Evolutionary conservation across 2,888 invertebrate species (phyloP), one percentile per base, ranked within the genome.

Genomic region (Apodemia hepburni): DNA sequence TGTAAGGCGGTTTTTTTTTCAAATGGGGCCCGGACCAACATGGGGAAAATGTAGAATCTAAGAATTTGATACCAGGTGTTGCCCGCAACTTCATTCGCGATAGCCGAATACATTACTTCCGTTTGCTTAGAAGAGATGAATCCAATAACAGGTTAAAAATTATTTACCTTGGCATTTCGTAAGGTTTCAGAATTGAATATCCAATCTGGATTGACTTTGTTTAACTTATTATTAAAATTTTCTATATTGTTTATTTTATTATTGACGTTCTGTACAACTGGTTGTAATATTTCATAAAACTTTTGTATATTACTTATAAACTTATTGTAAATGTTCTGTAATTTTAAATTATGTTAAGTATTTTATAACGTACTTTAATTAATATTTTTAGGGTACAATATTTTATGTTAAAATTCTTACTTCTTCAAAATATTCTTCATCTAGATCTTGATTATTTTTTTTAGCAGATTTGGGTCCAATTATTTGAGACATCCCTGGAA

Each of bases 401-500:
- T 29, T n/a, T 5, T 27, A 22, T 18, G 45, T 12, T 22, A 17
- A 12, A 17, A 58, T 7, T 17, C 82, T 79, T 75, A 88, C 91
- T 69, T 84, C 73, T 69, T 82, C 71, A 70, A 77, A 90, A 73
- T 84, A 90, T 64, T 84, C 83, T 62, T 70, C 65, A 18, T 79
- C 71, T 15, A 77, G 61, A 67, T 77, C 72, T 61, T 72, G 73
- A 58, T 75, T 68, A 65, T 60, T 58, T 61, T 65, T 72, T 70
- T 82, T 84, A 3, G 72, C 67, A 58, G 75, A 72, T 64, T 75
- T 78, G 66, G 85, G 84, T 70, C 82, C 75, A 60, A 93, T 84
- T 67, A 93, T 91, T 58, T 90, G 93, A 9, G 93, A 93, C 82
- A 93, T 81, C 15, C 92, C 92, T 68, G 27, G 22, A 64, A 66